Conservation (phyloP, 2,888 invertebrate species). For the Leucania comma region DNA sequence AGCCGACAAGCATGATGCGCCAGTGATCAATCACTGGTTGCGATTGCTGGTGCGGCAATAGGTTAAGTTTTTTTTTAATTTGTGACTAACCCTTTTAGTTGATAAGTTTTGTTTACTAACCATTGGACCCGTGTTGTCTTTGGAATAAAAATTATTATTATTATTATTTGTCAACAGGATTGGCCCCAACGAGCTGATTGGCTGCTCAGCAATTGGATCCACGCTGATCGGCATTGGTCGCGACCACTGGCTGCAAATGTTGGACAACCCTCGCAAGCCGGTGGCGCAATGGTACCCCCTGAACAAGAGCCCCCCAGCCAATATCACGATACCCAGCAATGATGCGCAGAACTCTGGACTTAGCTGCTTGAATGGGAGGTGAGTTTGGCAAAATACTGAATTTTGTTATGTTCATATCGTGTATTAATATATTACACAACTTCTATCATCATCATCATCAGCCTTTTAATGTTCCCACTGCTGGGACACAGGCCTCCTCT, state of each 20-base stretch:
- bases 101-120: too few relatives aligned
- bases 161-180: conserved; percentile 92
- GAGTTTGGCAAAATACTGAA: conserved; percentile 55
- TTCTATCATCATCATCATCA: too few relatives aligned
- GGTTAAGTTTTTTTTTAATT: too few relatives aligned
- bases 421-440: too few relatives aligned
- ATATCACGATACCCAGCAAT: conserved; percentile 89
- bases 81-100: too few relatives aligned
- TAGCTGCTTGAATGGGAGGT: conserved; percentile 94
- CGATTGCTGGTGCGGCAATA: too few relatives aligned
- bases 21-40: too few relatives aligned
- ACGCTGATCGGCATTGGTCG: conserved; percentile 94
- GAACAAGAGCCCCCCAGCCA: conserved; percentile 93
- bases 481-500: too few relatives aligned
- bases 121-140: too few relatives aligned
- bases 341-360: conserved; percentile 91
- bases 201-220: conserved; percentile 95
- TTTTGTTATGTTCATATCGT: background rate
- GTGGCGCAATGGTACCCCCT: conserved; percentile 96
- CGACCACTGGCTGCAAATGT: conserved; percentile 96
- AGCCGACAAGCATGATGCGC: too few relatives aligned
- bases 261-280: conserved; percentile 95
- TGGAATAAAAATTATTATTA: too few relatives aligned
- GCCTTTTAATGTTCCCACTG: too few relatives aligned
- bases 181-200: conserved; percentile 96